Percentiles rank a stretch among this genome's conserved stretches.
These are phyloP conservation scores for Brachyalestes nurse DNA, from an alignment of 2,797 vertebrate genomes.

Conservation along the genomic window DNA sequence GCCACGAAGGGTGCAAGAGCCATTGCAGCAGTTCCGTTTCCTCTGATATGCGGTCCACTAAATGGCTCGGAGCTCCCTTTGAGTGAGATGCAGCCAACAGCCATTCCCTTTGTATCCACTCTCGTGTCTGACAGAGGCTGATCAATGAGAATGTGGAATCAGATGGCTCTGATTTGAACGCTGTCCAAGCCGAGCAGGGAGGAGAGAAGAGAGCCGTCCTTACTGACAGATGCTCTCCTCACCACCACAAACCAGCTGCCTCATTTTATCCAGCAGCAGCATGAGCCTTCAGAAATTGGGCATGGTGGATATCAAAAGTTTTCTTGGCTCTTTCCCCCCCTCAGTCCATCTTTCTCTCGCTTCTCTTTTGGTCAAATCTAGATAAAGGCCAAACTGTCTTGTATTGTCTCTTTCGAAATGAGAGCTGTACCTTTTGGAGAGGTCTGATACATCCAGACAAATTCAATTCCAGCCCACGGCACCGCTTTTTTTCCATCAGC, in stretches of 20 bases:
- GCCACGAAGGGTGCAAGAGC: conserved; percentile 18
- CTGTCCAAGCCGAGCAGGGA: conserved; percentile 37
- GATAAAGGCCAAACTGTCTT: conserved; percentile 31
- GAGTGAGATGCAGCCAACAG: conserved; percentile 42
- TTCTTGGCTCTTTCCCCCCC: conserved; percentile 18
- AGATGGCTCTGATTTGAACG: conserved; percentile 44
- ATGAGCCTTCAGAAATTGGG: background rate
- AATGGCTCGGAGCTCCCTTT: conserved; percentile 30
- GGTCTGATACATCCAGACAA: conserved; percentile 22
- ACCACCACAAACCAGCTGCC: conserved; percentile 42
- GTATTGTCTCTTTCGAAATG: conserved; percentile 33
- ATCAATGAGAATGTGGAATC: conserved; percentile 50
- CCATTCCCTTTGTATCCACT: conserved; percentile 41
- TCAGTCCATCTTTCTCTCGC: conserved; percentile 5
- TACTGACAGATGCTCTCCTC: conserved; percentile 30
- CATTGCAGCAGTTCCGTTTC: conserved; percentile 19
- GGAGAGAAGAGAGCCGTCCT: conserved; percentile 35
- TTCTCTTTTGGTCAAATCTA: conserved; percentile 19
- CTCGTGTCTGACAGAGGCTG: conserved; percentile 45
- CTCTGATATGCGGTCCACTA: conserved; percentile 30
- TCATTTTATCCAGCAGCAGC: conserved; percentile 32
- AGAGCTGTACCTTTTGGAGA: conserved; percentile 35
- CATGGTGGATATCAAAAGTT: conserved; percentile 45
- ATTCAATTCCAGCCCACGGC: conserved; percentile 39
- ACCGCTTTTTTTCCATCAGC: conserved; percentile 35